Evolutionary conservation across 2,888 invertebrate genomes (phyloP).

Genomic region (Exocentrus adspersus): DNA sequence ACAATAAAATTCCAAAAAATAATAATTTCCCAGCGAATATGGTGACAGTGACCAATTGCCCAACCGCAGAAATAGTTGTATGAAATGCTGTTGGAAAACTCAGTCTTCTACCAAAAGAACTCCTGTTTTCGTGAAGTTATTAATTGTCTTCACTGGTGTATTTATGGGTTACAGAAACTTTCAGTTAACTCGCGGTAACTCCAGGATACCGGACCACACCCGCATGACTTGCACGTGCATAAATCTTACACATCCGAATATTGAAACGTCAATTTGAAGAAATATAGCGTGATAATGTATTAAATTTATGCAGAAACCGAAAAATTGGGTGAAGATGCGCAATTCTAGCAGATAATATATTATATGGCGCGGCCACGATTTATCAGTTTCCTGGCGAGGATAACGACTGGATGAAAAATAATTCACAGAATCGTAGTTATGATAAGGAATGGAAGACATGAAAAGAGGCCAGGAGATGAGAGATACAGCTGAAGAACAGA

Average conservation of each 20-base stretch:
- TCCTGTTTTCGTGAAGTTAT: too few species aligned
- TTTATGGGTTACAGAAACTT: too few species aligned
- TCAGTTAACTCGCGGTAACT: not conserved
- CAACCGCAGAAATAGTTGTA: too few species aligned
- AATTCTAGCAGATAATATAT: slow-evolving; percentile 18
- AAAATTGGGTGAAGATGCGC: slow-evolving; percentile 18
- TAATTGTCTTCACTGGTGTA: too few species aligned
- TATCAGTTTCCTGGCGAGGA: slow-evolving; percentile 19
- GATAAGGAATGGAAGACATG: too few species aligned
- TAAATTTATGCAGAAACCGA: slow-evolving; percentile 31
- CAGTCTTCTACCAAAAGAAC: too few species aligned
- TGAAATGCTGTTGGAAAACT: too few species aligned
- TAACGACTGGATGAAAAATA: slow-evolving; percentile 1
- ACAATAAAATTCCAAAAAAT: too few species aligned
- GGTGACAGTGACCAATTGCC: too few species aligned
- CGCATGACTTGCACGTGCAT: slow-evolving; percentile 7
- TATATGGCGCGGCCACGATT: slow-evolving; percentile 14
- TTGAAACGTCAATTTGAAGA: slow-evolving; percentile 45
- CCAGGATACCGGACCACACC: not conserved
- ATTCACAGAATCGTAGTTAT: slow-evolving; percentile 1
- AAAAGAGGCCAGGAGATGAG: too few species aligned
- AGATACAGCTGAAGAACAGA: too few species aligned
- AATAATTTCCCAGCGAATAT: too few species aligned
- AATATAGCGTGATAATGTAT: slow-evolving; percentile 40
- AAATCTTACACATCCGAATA: slow-evolving; percentile 31